A percentile compares a stretch with the other conserved stretches of the same genome.
Evolutionary conservation across 1,140 invertebrate genomes (phyloP).

Genomic region (Aphelinus atriplicis): DNA sequence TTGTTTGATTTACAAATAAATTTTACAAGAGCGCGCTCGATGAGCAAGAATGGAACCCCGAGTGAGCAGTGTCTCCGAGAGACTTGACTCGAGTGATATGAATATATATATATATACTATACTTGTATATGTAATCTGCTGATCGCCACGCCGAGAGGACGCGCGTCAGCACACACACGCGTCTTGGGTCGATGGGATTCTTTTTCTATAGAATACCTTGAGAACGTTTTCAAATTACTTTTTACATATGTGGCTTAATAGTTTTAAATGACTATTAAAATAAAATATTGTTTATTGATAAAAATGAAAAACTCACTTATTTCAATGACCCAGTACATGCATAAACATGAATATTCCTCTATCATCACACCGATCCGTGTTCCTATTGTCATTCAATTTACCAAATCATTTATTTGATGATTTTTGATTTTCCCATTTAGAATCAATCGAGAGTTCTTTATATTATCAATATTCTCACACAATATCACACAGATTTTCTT

Average conservation of each 20-base stretch:
- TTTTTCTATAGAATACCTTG: constrained; percentile 22
- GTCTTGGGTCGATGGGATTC: background rate
- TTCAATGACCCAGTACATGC: too few species aligned
- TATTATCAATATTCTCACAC: too few species aligned
- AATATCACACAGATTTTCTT: too few species aligned
- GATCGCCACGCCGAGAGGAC: background rate
- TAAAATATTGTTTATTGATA: constrained; percentile 38
- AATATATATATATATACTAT: constrained; percentile 6
- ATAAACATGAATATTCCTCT: too few species aligned
- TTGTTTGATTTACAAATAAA: constrained; percentile 19
- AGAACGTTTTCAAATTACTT: constrained; percentile 34
- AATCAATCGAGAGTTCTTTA: too few species aligned
- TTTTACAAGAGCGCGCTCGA: constrained; percentile 26
- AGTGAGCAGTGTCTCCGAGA: background rate
- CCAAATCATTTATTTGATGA: too few species aligned
- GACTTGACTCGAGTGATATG: constrained; percentile 16
- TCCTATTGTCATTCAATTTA: too few species aligned
- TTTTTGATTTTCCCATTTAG: too few species aligned
- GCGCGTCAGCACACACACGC: background rate
- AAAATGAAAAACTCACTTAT: background rate
- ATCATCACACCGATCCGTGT: too few species aligned
- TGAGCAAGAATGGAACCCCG: too few species aligned
- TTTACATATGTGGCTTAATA: constrained; percentile 35
- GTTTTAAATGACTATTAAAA: constrained; percentile 30
- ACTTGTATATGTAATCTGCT: constrained; percentile 23